Base-by-base conservation (phyloP, 35 echinoderm and acorn worm species). In the Eucidaris tribuloides region DNA sequence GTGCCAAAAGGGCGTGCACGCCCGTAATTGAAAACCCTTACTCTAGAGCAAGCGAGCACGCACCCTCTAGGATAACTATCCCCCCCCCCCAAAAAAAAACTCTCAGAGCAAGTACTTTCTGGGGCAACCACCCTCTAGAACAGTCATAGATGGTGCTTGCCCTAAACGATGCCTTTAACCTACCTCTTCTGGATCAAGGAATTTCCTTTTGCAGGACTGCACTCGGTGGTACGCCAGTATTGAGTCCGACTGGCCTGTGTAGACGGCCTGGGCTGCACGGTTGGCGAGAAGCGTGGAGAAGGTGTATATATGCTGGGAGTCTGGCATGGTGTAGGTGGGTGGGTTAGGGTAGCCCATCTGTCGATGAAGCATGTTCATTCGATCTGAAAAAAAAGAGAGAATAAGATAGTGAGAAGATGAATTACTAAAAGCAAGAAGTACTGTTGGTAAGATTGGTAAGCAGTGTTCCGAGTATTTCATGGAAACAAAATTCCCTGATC, bases 201-300 rank as follows among this genome's bases (percentile, higher is more conserved):
- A 99, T 45, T 99, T 91, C 49, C 96, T 76, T 38, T 82, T 85
- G 29, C 91, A 87, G 35, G 90, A 65, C 46, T 89, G 87, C 11
- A 83, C 84, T 33, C 88, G 63, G 82, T 99, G 96, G 83, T 86
- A 99, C 19, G 87, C 80, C 19, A 99, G 83, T 2, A 99, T 99
- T 25, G 96, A 99, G 61, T 99, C 87, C n/a, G 96, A 42, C 63
- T 90, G 91, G 46, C 91, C 91, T 1, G 87, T 90, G 59, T 87
- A 89, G 6, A 99, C 91, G 11, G 96, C 86, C 49, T 99, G 82
- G 29, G 96, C 96, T 6, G 96, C 96, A 30, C 76, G 39, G 59
- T 99, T 99, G 45, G 96, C 96, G 71, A 99, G 70, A 7, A 82
- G 64, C 11, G 96, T 99, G 33, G 96, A 99, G 82, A 99, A 99